Conservation (phyloP, 1,140 invertebrate species). For the Drosophila yakuba region DNA sequence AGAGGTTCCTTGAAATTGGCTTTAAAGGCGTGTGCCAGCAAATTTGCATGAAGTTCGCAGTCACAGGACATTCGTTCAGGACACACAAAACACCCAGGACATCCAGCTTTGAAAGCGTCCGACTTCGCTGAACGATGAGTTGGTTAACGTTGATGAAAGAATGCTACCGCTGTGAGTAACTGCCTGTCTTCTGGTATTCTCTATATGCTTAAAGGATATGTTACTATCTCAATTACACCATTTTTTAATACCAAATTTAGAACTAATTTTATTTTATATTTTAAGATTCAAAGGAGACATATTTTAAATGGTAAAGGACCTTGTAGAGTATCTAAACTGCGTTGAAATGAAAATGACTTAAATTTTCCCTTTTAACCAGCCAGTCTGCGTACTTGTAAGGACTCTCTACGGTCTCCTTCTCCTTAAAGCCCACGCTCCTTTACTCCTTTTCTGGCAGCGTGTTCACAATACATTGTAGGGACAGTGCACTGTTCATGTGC, state of each 20-base stretch:
- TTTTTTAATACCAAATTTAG: too few species aligned
- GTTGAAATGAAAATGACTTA: constrained; percentile 2
- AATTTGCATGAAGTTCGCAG: constrained; percentile 60
- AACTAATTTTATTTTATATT: too few species aligned
- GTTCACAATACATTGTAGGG: constrained; percentile 60
- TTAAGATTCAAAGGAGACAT: too few species aligned
- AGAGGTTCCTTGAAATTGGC: constrained; percentile 60
- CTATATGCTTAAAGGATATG: background rate
- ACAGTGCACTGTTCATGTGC: constrained; percentile 61
- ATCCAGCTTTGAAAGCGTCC: constrained; percentile 22
- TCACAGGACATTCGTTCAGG: constrained; percentile 20
- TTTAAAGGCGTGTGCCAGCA: constrained; percentile 65
- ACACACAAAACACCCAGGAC: constrained; percentile 21
- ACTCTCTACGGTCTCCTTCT: constrained; percentile 37
- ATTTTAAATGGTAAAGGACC: too few species aligned
- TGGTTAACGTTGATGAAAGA: constrained; percentile 80
- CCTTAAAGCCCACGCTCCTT: background rate
- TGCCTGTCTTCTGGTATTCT: constrained; percentile 18
- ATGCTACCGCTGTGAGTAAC: constrained; percentile 33
- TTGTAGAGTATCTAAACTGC: constrained; percentile 17
- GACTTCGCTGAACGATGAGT: constrained; percentile 56
- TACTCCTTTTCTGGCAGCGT: background rate
- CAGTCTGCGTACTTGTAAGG: constrained; percentile 67
- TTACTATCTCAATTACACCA: background rate
- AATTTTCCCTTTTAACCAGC: constrained; percentile 7